These are phyloP conservation scores for Enteromius unitaeniatus DNA, from an alignment of 2,797 vertebrate genomes.

Conservation along the genomic window DNA sequence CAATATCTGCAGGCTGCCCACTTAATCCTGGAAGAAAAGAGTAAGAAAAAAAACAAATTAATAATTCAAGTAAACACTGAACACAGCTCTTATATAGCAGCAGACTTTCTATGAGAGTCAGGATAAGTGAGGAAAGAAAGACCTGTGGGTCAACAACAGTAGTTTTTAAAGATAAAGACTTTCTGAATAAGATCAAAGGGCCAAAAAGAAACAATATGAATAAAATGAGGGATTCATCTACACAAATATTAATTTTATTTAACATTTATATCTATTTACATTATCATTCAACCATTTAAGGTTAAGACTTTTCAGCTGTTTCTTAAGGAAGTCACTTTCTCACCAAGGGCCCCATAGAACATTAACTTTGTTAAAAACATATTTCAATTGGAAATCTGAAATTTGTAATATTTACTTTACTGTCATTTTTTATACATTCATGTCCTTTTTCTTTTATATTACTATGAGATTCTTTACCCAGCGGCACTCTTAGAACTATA, in stretches of 20 bases:
- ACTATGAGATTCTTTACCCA: not conserved
- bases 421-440: too few relatives aligned
- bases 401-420: not conserved
- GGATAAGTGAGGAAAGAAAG: not conserved
- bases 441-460: not conserved
- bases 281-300: not conserved
- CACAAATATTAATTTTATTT: not conserved
- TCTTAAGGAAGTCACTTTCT: not conserved
- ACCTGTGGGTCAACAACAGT: not conserved
- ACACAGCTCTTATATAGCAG: not conserved
- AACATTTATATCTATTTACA: not conserved
- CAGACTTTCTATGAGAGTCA: not conserved
- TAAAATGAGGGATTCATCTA: not conserved
- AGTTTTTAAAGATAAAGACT: not conserved
- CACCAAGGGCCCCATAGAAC: not conserved
- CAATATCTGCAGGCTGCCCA: conserved; percentile 94
- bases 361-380: not conserved
- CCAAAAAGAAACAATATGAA: not conserved
- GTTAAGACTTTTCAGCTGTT: not conserved
- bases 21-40: conserved; percentile 85
- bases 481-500: not conserved
- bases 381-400: too few relatives aligned
- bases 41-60: conserved; percentile 8
- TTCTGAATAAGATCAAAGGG: not conserved
- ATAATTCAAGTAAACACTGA: not conserved